Conservation (phyloP, 92 coral and sea anemone species). For the Diadumene lineata region DNA sequence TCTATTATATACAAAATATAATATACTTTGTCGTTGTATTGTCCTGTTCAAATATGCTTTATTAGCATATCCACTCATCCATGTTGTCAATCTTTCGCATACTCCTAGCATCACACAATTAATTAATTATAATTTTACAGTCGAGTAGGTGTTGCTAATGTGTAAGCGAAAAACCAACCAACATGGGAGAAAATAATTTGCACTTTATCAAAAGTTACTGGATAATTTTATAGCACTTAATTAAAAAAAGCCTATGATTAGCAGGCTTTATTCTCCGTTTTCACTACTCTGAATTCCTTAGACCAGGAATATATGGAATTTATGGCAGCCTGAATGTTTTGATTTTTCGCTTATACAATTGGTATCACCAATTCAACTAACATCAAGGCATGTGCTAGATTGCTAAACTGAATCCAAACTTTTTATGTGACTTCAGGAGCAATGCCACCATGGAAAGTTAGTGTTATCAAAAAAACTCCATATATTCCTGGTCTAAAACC, state of each 20-base stretch:
- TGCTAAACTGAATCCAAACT: conserved; percentile 48
- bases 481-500: conserved; percentile 95
- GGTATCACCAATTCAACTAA: conserved; percentile 42
- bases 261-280: not conserved
- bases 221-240: not conserved
- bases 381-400: conserved; percentile 26
- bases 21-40: not conserved
- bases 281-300: not conserved
- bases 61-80: conserved; percentile 29
- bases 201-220: not conserved
- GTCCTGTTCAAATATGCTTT: conserved; percentile 7
- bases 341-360: conserved; percentile 82
- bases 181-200: conserved; percentile 22
- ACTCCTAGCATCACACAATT: conserved; percentile 25
- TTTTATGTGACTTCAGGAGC: conserved; percentile 74
- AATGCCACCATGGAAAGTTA: conserved; percentile 77
- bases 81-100: conserved; percentile 28
- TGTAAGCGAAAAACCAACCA: conserved; percentile 82
- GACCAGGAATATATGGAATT: conserved; percentile 42
- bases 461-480: conserved; percentile 54
- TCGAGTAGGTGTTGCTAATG: conserved; percentile 50
- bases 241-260: not conserved
- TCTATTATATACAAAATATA: too few species aligned
- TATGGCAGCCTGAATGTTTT: conserved; percentile 27
- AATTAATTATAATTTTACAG: conserved; percentile 1